Conservation (phyloP, 2,888 invertebrate genomes). For the Glyphotaelius pellucidus region DNA sequence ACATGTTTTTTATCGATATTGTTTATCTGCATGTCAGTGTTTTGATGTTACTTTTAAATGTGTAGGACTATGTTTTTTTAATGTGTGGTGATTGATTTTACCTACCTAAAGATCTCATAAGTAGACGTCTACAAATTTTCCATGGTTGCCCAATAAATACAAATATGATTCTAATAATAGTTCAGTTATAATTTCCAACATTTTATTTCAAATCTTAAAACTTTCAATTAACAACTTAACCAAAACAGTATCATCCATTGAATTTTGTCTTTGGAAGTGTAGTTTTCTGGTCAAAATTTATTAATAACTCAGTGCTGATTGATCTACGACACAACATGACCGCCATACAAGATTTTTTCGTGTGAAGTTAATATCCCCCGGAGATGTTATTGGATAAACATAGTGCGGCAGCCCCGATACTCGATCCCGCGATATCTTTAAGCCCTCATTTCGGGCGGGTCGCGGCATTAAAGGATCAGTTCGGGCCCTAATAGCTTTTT, state of each 20-base stretch:
- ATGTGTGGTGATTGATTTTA: too few relatives aligned
- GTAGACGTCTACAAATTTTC: too few relatives aligned
- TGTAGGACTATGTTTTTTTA: too few relatives aligned
- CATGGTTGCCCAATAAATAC: too few relatives aligned
- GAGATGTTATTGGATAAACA: conserved; percentile 2
- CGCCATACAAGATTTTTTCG: not conserved
- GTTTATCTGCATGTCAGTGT: too few relatives aligned
- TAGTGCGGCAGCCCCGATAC: not conserved
- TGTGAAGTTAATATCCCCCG: not conserved
- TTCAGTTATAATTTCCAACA: too few relatives aligned
- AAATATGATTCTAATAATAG: too few relatives aligned
- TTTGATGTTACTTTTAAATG: too few relatives aligned
- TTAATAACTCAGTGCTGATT: not conserved
- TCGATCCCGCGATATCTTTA: conserved; percentile 13
- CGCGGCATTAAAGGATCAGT: conserved; percentile 62
- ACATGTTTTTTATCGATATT: too few relatives aligned
- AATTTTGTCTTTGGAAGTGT: not conserved
- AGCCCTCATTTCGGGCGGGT: conserved; percentile 26
- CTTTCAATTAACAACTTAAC: not conserved
- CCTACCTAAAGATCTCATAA: too few relatives aligned
- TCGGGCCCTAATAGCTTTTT: conserved; percentile 64
- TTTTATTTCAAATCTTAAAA: not conserved
- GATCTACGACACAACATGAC: not conserved
- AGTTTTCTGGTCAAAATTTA: not conserved
- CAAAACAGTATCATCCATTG: not conserved